Evolutionary conservation across 2,888 invertebrate species (phyloP).

Genomic region (Hermodice carunculata): DNA sequence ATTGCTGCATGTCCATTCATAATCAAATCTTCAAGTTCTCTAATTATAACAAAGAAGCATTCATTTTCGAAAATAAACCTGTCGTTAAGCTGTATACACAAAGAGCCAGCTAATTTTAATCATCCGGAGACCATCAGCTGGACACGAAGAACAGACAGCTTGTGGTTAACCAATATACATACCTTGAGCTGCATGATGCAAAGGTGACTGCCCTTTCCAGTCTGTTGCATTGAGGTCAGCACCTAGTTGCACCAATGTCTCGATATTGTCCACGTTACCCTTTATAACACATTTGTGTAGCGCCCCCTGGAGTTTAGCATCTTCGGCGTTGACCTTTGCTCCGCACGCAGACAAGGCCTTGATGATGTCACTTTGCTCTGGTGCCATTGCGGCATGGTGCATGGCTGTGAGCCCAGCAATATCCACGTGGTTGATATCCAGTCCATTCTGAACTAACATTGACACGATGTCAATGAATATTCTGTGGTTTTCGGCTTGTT

Average conservation of each 20-base stretch:
- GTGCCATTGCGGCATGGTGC: slow-evolving; percentile 9
- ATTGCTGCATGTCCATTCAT: too few species aligned
- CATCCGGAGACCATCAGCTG: too few species aligned
- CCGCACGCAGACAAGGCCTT: slow-evolving; percentile 30
- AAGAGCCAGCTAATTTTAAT: too few species aligned
- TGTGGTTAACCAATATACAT: background rate
- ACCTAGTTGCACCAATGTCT: slow-evolving; percentile 24
- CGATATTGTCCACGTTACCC: slow-evolving; percentile 12
- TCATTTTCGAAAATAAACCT: too few species aligned
- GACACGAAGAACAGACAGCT: background rate
- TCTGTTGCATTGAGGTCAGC: slow-evolving; percentile 23
- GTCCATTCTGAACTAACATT: slow-evolving; percentile 11
- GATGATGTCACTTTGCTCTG: slow-evolving; percentile 37
- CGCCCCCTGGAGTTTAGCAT: slow-evolving; percentile 14
- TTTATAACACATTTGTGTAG: slow-evolving; percentile 16
- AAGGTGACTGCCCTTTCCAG: slow-evolving; percentile 10
- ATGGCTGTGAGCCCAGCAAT: slow-evolving; percentile 5
- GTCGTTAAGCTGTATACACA: too few species aligned
- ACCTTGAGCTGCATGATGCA: slow-evolving; percentile 26
- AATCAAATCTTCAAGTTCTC: too few species aligned
- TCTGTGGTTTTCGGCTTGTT: slow-evolving; percentile 7
- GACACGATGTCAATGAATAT: slow-evolving; percentile 16
- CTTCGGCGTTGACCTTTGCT: slow-evolving; percentile 7
- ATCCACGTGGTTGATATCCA: slow-evolving; percentile 18
- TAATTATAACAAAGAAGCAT: too few species aligned